phyloP scores from a whole-genome alignment of 2,797 vertebrate species.

The Eurystomus glaucurus region DNA sequence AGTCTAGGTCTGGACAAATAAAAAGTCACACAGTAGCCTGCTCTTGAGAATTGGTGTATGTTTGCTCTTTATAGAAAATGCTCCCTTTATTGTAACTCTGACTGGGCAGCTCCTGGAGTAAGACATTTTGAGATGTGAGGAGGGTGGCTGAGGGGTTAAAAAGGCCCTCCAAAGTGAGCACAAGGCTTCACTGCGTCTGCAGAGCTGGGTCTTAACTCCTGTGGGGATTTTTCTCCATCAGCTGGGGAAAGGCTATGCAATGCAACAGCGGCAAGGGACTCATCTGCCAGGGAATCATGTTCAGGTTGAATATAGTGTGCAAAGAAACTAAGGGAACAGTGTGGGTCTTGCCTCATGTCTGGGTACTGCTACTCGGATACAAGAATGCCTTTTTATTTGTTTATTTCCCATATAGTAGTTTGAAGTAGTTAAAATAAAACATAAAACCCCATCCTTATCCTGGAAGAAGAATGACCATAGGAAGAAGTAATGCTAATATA shows the following conservation, averaged over 20 bases:
- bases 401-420: background rate
- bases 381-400: background rate
- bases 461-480: background rate
- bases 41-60: background rate
- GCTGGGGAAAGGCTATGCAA: background rate
- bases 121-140: background rate
- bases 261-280: background rate
- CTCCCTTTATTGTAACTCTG: background rate
- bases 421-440: slow-evolving; percentile 18
- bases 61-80: background rate
- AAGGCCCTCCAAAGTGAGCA: rapidly evolving
- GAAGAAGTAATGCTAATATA: slow-evolving; percentile 1
- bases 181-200: rapidly evolving
- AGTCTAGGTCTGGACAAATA: background rate
- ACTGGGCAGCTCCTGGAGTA: background rate
- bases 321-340: background rate
- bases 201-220: background rate
- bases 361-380: background rate
- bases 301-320: rapidly evolving
- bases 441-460: background rate
- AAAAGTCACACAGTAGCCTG: background rate
- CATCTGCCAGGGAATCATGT: rapidly evolving
- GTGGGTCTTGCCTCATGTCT: background rate
- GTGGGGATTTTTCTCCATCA: background rate
- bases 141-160: no score